Evolutionary conservation across 1,140 invertebrate genomes (phyloP), one percentile per base, ranked within the genome.

Genomic region (Zaprionus lachaisei): DNA sequence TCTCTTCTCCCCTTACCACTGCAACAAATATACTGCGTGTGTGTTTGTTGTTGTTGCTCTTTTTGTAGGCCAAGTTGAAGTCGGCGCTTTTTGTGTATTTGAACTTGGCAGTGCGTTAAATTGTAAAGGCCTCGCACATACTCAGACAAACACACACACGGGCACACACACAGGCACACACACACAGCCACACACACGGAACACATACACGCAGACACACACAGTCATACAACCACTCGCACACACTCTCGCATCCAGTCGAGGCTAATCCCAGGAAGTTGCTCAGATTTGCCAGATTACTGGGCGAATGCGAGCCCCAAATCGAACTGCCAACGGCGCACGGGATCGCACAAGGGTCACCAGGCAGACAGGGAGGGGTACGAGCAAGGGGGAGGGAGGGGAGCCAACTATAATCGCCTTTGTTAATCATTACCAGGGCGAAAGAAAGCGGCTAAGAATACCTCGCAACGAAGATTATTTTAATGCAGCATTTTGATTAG

Each of bases 21-120:
- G 38, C 15, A 41, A 41, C 38, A 41, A 41, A 41, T 41, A 41
- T 41, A 41, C 38, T 44, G 58, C 44, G 73, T 77, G 38, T 49
- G 47, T 57, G 60, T 17, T 47, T 57, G 31, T 22, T 24, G 15
- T 20, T 70, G 54, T 37, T 55, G 26, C 28, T 73, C 60, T 68
- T 84, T 70, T 74, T 80, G 58, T 72, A 55, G 77, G 79, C 69
- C 54, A 75, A 71, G 72, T 75, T 54, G 64, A 61, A 61, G 81
- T 56, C 57, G 63, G 70, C 41, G 69, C 81, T 89, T 89, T 89
- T 84, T 89, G 81, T 90, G 84, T 90, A 89, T 89, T 89, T 89
- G 84, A 89, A 89, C 84, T 89, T 89, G 84, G 75, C 85, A 89
- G 84, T 89, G 84, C 84, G 84, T 89, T 89, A 89, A 89, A 89